Evolutionary conservation across 2,113 vertebrate genomes (phyloP).

Genomic region (Oostethus manadensis): DNA sequence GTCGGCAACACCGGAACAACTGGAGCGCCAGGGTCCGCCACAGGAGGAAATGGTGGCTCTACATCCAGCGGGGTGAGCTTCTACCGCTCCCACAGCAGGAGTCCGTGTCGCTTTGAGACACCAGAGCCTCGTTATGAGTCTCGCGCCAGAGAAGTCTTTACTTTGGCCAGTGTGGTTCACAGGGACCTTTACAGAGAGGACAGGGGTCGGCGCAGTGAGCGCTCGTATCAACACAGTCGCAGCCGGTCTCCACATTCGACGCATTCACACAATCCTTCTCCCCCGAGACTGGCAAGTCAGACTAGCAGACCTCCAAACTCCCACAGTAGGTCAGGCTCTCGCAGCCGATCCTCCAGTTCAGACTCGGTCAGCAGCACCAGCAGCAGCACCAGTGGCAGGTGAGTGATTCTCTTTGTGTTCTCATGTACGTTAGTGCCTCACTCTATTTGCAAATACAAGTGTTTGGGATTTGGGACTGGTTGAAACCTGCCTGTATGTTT

Average conservation of each 20-base stretch:
- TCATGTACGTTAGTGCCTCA: conserved; percentile 5
- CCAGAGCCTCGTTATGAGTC: conserved; percentile 93
- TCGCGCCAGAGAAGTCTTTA: conserved; percentile 88
- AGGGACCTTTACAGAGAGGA: conserved; percentile 96
- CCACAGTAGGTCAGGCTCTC: conserved; percentile 87
- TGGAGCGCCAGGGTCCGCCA: conserved; percentile 49
- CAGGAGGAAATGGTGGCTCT: conserved; percentile 57
- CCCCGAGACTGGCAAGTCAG: conserved; percentile 87
- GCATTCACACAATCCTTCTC: conserved; percentile 90
- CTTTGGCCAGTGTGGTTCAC: conserved; percentile 94
- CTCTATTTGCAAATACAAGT: no score
- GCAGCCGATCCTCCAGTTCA: conserved; percentile 92
- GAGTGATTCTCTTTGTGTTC: conserved; percentile 47
- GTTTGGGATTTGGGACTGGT: no score
- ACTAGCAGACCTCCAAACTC: conserved; percentile 81
- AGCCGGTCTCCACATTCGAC: conserved; percentile 93
- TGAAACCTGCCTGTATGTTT: no score
- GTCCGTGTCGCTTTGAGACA: conserved; percentile 91
- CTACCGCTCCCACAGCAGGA: conserved; percentile 93
- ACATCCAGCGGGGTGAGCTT: conserved; percentile 75
- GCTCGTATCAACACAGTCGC: conserved; percentile 89
- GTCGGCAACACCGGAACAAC: conserved; percentile 77
- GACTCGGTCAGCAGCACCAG: conserved; percentile 98
- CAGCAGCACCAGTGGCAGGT: conserved; percentile 98
- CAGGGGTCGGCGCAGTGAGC: conserved; percentile 84